Evolutionary conservation across 2,888 invertebrate genomes (phyloP).

Genomic region (Apocheima hispidaria): DNA sequence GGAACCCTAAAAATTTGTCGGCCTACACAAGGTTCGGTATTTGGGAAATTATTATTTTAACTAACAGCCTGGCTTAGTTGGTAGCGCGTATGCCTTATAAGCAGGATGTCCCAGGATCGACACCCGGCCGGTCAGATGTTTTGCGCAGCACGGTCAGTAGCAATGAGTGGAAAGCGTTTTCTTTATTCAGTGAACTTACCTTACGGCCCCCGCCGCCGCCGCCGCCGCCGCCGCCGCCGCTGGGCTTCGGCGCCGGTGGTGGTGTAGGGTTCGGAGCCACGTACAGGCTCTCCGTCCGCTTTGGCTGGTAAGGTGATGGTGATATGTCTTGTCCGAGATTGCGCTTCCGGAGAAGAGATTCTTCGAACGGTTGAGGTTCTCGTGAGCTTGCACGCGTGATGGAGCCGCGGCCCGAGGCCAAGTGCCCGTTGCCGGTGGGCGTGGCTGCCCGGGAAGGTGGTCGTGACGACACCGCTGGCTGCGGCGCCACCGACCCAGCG

Average conservation of each 20-base stretch:
- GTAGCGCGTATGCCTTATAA: too few species aligned
- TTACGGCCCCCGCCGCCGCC: conserved; percentile 74
- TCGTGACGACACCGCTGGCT: conserved; percentile 89
- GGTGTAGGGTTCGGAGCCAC: conserved; percentile 84
- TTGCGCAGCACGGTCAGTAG: too few species aligned
- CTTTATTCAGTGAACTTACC: conserved; percentile 68
- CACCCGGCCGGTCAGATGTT: too few species aligned
- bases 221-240: conserved; percentile 76
- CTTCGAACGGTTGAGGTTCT: conserved; percentile 91
- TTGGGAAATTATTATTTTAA: too few species aligned
- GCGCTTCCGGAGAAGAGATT: conserved; percentile 92
- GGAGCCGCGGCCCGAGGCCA: conserved; percentile 87
- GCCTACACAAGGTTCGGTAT: too few species aligned
- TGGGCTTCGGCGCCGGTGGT: conserved; percentile 70
- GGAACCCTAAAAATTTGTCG: too few species aligned
- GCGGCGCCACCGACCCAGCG: conserved; percentile 91
- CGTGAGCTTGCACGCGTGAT: conserved; percentile 79
- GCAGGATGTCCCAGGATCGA: too few species aligned
- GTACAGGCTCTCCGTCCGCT: conserved; percentile 96
- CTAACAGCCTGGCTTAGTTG: too few species aligned
- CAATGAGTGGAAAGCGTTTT: too few species aligned
- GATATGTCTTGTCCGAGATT: conserved; percentile 95
- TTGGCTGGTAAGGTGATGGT: conserved; percentile 94
- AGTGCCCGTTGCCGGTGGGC: conserved; percentile 88
- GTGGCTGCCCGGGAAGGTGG: conserved; percentile 83